A percentile compares a stretch with the other conserved stretches of the same genome.
These are phyloP conservation scores for Sapajus apella DNA, from an alignment of 2,113 vertebrate species.

Conservation along the genomic window DNA sequence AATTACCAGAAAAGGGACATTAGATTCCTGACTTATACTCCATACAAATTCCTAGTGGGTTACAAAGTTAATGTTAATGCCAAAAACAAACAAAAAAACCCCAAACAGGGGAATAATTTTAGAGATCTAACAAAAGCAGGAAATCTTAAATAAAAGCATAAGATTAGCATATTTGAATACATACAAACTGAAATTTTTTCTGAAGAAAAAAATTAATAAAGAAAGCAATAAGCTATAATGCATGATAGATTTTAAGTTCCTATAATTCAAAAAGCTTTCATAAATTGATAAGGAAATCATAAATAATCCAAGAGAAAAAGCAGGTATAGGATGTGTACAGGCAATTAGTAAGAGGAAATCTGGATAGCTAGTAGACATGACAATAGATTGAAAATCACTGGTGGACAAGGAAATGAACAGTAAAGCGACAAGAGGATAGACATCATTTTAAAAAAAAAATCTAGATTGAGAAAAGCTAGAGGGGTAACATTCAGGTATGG, in stretches of 20 bases:
- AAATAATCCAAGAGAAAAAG: not conserved
- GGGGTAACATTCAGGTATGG: not conserved
- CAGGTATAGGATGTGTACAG: not conserved
- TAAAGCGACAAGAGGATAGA: not conserved
- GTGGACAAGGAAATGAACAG: not conserved
- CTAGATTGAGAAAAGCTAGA: not conserved
- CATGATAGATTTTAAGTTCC: not conserved
- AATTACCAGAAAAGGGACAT: not conserved
- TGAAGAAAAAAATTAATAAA: constrained; percentile 9
- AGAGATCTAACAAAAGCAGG: not conserved
- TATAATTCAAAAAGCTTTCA: not conserved
- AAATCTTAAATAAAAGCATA: not conserved
- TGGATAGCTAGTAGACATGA: not conserved
- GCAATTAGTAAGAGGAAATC: not conserved
- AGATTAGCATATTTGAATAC: not conserved
- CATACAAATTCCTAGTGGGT: not conserved
- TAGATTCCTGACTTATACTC: not conserved
- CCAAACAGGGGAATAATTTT: not conserved
- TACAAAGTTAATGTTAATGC: not conserved
- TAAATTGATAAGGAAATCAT: not conserved
- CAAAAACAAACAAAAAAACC: not conserved
- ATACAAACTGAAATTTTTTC: not conserved
- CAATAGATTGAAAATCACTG: not conserved
- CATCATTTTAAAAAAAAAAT: not conserved
- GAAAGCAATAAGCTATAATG: not conserved